Conservation (phyloP, 2,113 vertebrate species). For the Syngnathoides biaculeatus region DNA sequence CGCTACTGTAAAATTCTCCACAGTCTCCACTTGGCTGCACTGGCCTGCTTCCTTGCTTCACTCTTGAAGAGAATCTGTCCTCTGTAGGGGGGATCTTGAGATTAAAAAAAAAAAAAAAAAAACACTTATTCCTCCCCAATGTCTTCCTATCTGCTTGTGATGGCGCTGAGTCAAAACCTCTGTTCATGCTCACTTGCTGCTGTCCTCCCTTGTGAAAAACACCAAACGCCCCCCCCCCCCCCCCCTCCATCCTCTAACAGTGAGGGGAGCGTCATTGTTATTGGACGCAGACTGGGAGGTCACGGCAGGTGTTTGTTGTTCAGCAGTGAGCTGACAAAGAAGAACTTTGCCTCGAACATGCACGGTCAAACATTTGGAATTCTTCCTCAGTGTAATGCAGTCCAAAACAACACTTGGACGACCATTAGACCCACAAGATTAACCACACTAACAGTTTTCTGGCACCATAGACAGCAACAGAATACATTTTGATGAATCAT, state of each 20-base stretch:
- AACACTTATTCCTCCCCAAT: no score
- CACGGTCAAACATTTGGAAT: not conserved
- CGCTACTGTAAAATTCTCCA: no score
- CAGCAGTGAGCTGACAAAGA: not conserved
- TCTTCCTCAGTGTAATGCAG: not conserved
- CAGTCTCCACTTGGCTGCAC: no score
- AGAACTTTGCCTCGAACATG: not conserved
- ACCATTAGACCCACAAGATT: not conserved
- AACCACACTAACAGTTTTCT: not conserved
- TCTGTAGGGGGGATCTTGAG: no score
- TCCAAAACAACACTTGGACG: not conserved
- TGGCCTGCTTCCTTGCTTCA: no score
- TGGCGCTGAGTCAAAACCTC: slow-evolving; percentile 21
- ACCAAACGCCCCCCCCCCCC: slow-evolving; percentile 36
- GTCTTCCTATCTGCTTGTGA: not conserved
- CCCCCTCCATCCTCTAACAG: slow-evolving; percentile 37
- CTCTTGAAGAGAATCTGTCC: no score
- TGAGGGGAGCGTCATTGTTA: slow-evolving; percentile 41
- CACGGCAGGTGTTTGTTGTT: slow-evolving; percentile 41
- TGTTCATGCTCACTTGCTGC: slow-evolving; percentile 22
- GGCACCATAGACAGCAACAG: not conserved
- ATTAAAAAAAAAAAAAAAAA: no score
- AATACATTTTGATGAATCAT: not conserved
- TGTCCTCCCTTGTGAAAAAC: slow-evolving; percentile 37
- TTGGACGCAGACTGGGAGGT: slow-evolving; percentile 48